Percentiles rank a stretch among this genome's conserved stretches.
Evolutionary conservation across 2,797 vertebrate genomes (phyloP).

Genomic region (Spea hammondii): DNA sequence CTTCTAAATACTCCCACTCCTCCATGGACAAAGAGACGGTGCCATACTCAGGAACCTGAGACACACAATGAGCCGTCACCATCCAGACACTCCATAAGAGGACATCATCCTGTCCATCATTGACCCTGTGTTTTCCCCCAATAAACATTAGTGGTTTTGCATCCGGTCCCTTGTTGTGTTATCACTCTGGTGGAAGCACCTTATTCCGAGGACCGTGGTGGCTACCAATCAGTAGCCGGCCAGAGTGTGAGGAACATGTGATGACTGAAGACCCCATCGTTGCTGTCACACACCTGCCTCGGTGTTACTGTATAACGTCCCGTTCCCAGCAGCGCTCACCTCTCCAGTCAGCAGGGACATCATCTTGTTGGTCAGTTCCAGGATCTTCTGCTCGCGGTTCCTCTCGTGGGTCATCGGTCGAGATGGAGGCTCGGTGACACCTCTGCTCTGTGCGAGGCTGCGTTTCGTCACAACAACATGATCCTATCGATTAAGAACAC

Average conservation of each 20-base stretch:
- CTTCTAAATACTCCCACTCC: slow-evolving; percentile 28
- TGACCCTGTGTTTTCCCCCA: neutral
- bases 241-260: no score
- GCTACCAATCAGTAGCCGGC: no score
- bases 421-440: no score
- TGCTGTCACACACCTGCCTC: neutral
- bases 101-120: no score
- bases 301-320: neutral
- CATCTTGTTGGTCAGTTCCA: slow-evolving; percentile 39
- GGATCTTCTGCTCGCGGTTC: slow-evolving; percentile 10
- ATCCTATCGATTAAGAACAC: no score
- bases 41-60: neutral
- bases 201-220: no score
- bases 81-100: neutral
- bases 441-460: no score
- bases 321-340: slow-evolving; percentile 13
- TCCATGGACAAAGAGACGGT: slow-evolving; percentile 1
- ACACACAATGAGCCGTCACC: neutral
- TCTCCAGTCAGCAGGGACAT: slow-evolving; percentile 32
- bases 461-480: no score
- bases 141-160: no score
- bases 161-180: no score
- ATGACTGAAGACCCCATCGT: no score
- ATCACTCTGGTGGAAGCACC: no score
- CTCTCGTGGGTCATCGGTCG: neutral